These are phyloP conservation scores for Turnix velox DNA, from an alignment of 2,113 vertebrate genomes.

Conservation along the genomic window DNA sequence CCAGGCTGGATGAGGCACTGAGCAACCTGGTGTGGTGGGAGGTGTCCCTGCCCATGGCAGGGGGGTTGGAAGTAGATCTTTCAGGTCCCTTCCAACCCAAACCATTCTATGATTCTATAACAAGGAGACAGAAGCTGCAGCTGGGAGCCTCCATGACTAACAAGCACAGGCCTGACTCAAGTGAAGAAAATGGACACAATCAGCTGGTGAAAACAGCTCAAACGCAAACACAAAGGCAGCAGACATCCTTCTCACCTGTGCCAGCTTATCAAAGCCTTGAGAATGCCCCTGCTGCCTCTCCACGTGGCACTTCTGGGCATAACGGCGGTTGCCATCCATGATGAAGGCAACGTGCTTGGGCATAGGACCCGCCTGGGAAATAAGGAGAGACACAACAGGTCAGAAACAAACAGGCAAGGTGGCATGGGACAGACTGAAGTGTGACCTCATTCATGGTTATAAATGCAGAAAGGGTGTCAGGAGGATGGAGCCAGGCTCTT, in stretches of 20 bases:
- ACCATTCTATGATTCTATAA: too few relatives aligned
- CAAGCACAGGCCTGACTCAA: background rate
- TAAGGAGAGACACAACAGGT: background rate
- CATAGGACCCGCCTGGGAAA: constrained; percentile 88
- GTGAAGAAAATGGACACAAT: background rate
- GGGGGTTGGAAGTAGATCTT: too few relatives aligned
- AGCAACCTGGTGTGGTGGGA: too few relatives aligned
- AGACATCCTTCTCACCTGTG: constrained; percentile 79
- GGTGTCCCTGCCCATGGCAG: too few relatives aligned
- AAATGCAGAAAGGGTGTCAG: too few relatives aligned
- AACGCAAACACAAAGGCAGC: background rate
- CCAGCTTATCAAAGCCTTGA: constrained; percentile 94
- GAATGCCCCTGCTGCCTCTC: constrained; percentile 89
- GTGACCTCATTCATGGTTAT: too few relatives aligned
- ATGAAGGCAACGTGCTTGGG: constrained; percentile 97
- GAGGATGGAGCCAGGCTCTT: too few relatives aligned
- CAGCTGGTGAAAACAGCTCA: background rate
- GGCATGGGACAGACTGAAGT: too few relatives aligned
- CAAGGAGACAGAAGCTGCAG: background rate
- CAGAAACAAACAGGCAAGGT: background rate
- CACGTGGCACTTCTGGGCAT: constrained; percentile 88
- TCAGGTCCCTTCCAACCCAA: too few relatives aligned
- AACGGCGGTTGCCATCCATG: constrained; percentile 98
- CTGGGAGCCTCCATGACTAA: background rate
- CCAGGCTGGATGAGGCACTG: too few relatives aligned